Evolutionary conservation across 2,797 vertebrate species (phyloP).

Genomic region (Moxostoma hubbsi): DNA sequence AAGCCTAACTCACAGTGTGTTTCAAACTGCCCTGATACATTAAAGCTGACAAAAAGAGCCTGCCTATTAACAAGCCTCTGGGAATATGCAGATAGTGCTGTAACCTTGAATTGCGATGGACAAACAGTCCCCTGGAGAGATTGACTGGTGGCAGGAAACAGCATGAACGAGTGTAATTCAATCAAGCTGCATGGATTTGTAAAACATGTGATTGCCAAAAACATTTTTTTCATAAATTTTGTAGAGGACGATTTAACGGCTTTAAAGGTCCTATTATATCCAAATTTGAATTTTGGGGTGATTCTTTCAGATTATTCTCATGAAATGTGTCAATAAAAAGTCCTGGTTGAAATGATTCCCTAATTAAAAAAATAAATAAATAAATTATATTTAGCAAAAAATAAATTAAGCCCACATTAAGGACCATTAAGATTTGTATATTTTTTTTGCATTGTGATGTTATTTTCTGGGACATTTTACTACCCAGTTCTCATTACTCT

Average conservation of each 20-base stretch:
- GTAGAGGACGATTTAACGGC: background rate
- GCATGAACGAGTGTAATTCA: conserved; percentile 74
- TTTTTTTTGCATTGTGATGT: too few species aligned
- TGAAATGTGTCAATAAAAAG: background rate
- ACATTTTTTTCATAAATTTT: conserved; percentile 43
- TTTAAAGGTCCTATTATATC: conserved; percentile 3
- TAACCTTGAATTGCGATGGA: conserved; percentile 67
- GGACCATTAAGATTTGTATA: too few species aligned
- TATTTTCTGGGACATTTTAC: too few species aligned
- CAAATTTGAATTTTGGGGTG: background rate
- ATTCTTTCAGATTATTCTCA: background rate
- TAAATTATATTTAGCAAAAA: too few species aligned
- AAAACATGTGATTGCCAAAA: conserved; percentile 51
- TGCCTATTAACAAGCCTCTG: conserved; percentile 65
- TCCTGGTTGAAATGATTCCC: background rate
- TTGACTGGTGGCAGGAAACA: conserved; percentile 65
- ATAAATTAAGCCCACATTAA: too few species aligned
- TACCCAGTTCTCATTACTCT: too few species aligned
- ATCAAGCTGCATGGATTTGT: conserved; percentile 62
- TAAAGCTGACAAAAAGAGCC: conserved; percentile 66
- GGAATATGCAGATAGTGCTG: conserved; percentile 70
- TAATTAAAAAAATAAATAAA: too few species aligned
- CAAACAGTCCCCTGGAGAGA: conserved; percentile 65
- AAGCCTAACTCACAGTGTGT: conserved; percentile 66
- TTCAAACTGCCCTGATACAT: conserved; percentile 62